Percentiles rank a stretch among this genome's conserved stretches.
These are phyloP conservation scores for Crossaster papposus DNA, from an alignment of 53 echinoderm and acorn worm genomes.

Conservation along the genomic window DNA sequence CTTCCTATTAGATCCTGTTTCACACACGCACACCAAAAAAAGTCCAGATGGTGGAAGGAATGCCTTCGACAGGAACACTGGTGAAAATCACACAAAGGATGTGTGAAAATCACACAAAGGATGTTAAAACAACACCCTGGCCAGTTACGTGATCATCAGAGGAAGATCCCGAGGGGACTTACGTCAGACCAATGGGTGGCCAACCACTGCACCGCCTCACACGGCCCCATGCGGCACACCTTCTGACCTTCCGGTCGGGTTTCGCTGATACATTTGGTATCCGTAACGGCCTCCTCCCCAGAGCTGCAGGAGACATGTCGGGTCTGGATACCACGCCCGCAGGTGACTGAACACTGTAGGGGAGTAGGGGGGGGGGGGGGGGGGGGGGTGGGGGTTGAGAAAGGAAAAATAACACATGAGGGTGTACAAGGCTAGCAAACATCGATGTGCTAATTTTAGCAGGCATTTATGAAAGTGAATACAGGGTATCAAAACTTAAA, in stretches of 20 bases:
- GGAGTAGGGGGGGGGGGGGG: background rate
- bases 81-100: too few relatives aligned
- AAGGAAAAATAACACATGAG: background rate
- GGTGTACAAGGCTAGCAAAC: conserved; percentile 15
- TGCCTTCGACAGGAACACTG: background rate
- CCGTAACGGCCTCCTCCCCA: conserved; percentile 59
- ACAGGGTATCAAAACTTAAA: background rate
- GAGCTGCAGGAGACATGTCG: conserved; percentile 73
- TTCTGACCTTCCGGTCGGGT: conserved; percentile 66
- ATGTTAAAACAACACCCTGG: background rate
- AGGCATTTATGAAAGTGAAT: conserved; percentile 19
- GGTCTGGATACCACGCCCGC: conserved; percentile 83
- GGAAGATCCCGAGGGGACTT: conserved; percentile 15
- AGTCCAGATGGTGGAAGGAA: background rate
- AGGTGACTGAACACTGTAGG: conserved; percentile 82
- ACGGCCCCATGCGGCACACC: conserved; percentile 76
- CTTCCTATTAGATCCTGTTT: too few relatives aligned
- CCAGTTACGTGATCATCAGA: background rate
- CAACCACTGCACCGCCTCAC: conserved; percentile 77
- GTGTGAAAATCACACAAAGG: too few relatives aligned
- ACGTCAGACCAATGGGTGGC: conserved; percentile 73
- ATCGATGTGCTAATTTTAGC: background rate
- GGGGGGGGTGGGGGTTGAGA: background rate
- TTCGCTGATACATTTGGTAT: conserved; percentile 54
- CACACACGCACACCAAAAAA: background rate